A percentile compares a stretch with the other conserved stretches of the same genome.
Conservation (phyloP, 2,113 vertebrate species). For the Kryptolebias marmoratus region DNA sequence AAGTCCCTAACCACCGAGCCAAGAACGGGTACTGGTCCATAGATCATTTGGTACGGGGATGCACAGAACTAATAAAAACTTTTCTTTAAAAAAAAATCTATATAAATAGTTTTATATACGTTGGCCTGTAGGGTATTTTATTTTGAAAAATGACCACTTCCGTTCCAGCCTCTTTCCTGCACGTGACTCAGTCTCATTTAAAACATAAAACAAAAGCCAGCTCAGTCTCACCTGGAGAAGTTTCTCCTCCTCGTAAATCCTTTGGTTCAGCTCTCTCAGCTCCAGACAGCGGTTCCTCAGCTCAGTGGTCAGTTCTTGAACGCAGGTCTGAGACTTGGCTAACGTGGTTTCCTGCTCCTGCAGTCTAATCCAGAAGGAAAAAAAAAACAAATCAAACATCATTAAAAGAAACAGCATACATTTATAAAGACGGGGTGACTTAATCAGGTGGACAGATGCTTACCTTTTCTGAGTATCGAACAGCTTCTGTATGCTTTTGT, state of each 20-base stretch:
- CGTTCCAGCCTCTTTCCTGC: too few relatives aligned
- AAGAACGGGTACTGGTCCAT: too few relatives aligned
- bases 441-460: slow-evolving; percentile 50
- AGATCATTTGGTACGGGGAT: too few relatives aligned
- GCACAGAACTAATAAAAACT: too few relatives aligned
- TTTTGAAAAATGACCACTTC: too few relatives aligned
- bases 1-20: too few relatives aligned
- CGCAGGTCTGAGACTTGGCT: slow-evolving; percentile 77
- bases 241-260: slow-evolving; percentile 71
- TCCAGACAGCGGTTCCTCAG: slow-evolving; percentile 80
- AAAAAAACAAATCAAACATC: background rate
- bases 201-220: too few relatives aligned
- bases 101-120: too few relatives aligned
- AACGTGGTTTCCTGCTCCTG: slow-evolving; percentile 70
- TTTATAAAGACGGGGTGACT: background rate
- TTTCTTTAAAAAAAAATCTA: too few relatives aligned
- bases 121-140: too few relatives aligned
- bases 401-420: background rate
- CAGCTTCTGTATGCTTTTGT: slow-evolving; percentile 80
- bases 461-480: slow-evolving; percentile 84
- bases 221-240: slow-evolving; percentile 69
- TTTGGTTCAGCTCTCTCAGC: slow-evolving; percentile 69
- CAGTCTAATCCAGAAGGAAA: slow-evolving; percentile 53
- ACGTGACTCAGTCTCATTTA: too few relatives aligned
- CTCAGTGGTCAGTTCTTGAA: slow-evolving; percentile 82